Evolutionary conservation across 2,113 vertebrate species (phyloP), one percentile per base, ranked within the genome.

Genomic region (Sinosuthora webbiana): DNA sequence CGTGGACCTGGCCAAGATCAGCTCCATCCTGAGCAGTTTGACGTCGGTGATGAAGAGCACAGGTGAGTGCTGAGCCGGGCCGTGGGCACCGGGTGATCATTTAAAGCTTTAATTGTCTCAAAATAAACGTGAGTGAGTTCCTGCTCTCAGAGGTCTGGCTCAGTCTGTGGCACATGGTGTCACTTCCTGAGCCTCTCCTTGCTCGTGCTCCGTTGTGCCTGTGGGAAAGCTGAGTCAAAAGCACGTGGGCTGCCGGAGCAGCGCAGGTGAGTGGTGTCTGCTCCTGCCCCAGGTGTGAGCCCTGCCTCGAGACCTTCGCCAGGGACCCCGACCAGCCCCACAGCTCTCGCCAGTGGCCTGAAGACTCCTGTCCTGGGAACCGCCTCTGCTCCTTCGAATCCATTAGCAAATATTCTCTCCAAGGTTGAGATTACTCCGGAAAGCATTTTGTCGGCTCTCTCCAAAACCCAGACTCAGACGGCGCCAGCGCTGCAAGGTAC

Each of bases 1-100:
- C 25, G 99, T 99, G 94, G 99, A 99, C 97, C 97, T 99, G 93
- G 99, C 99, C 37, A 99, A 99, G 97, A 99, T 99, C 97, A 99
- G 99, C 97, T 99, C 99, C 89, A 99, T 99, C 68, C 98, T 99
- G 22, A 99, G 98, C 97, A 99, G 99, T 27, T 96, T 99, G 71
- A 99, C 99, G 0, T 99, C 99, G 1, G 99, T 98, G 44, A 99
- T 99, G 99, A 99, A 99, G 95, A 99, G 97, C 56, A 99, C 99
- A 94, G 98, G 99, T 99, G 93, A 97, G 99, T 83, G 55, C 73
- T 63, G 62, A 90, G 79, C 67, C 1, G 0, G 56, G 55, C 55
- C 1, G 0, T 11, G 65, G 55, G 64, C 39, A 3, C 10, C 0
- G 2, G 30, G 37, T 21, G n/a, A 33, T 31, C 17, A 3, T 44